Evolutionary conservation across 2,797 vertebrate genomes (phyloP), one percentile per base, ranked within the genome.

Genomic region (Siniperca obscura): DNA sequence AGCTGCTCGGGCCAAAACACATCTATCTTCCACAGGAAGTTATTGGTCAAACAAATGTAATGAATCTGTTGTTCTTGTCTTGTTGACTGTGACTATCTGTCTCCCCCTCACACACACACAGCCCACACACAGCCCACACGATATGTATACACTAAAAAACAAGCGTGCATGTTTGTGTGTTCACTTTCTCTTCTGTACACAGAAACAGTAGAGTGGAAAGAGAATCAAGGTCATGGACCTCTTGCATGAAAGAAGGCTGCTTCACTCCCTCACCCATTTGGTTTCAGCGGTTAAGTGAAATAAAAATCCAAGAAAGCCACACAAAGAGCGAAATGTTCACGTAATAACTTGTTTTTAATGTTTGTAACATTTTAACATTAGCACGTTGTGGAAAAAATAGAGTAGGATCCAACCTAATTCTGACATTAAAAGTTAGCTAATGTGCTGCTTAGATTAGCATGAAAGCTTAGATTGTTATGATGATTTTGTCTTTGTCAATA

Each of bases 1-100:
- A 95, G 92, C 93, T 93, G 92, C 89, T 72, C 3, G 25, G 7
- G 74, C 85, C 83, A 92, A 83, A 92, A 90, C 89, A 88, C 93
- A 93, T 95, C 89, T 67, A 92, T 95, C 93, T 92, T 86, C 86
- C 78, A 89, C 94, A 95, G 95, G 94, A 96, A 95, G 92, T 92
- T 71, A 92, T 90, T 91, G 87, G 87, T 93, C 94, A 94, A 95
- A 94, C 91, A 94, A 88, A 94, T 38, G 74, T 52, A 90, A 86
- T 83, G 79, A 87, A 87, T 74, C 73, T 76, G 86, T 91, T 92
- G 90, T 90, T 90, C 88, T 87, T 78, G 80, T 85, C 78, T 74
- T 90, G 83, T 86, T 91, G 86, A 92, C 91, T 42, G 8, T 91
- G 87, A 67, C 84, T 42, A 0, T 88, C 83, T 82, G 70, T 69